These are phyloP conservation scores for Eclectus roratus DNA, from an alignment of 2,113 vertebrate species.

Conservation along the genomic window DNA sequence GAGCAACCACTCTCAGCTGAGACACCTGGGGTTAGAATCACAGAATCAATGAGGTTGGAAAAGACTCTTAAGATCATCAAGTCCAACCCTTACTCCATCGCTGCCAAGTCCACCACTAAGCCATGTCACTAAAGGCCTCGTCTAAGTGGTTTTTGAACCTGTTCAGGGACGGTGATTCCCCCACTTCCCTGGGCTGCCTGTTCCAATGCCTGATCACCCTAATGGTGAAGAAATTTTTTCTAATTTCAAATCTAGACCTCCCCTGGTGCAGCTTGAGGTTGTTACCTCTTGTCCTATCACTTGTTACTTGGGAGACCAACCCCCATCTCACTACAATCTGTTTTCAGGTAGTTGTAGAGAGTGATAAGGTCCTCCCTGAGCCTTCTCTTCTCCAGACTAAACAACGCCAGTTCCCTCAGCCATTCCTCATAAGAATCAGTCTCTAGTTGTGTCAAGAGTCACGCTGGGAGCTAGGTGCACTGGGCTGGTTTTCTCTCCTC, in stretches of 20 bases:
- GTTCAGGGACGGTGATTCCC: neutral
- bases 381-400: neutral
- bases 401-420: neutral
- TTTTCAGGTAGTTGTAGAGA: neutral
- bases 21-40: neutral
- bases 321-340: neutral
- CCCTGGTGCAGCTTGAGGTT: neutral
- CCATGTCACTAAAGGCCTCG: neutral
- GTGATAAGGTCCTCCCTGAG: neutral
- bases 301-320: neutral
- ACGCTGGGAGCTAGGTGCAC: neutral
- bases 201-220: neutral
- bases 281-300: neutral
- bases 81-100: neutral
- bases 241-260: neutral
- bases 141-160: neutral
- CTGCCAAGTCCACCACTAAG: neutral
- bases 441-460: neutral
- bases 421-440: neutral
- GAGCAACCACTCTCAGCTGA: neutral
- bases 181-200: neutral
- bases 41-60: neutral
- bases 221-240: neutral
- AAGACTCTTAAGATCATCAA: neutral
- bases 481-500: neutral